A percentile compares a stretch with the other conserved stretches of the same genome.
Conservation (phyloP, 1,140 invertebrate genomes). For the Drosophila subobscura region DNA sequence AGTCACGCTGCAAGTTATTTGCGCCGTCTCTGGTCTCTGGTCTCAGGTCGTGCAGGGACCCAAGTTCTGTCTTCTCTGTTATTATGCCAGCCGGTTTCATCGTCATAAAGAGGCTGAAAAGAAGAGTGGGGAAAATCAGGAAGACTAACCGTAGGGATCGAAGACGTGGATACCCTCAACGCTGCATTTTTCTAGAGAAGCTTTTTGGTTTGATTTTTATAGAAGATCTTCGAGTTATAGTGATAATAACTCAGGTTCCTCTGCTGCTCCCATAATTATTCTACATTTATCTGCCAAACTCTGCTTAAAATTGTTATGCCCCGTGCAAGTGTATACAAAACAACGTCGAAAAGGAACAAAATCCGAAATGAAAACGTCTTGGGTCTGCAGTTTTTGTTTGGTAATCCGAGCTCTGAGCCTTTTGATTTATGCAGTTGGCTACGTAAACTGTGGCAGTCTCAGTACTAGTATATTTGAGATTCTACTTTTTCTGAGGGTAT, state of each 20-base stretch:
- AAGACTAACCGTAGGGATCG: constrained; percentile 1
- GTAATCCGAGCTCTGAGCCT: constrained; percentile 59
- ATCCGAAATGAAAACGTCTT: constrained; percentile 42
- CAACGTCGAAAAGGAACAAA: constrained; percentile 9
- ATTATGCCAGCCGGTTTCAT: constrained; percentile 79
- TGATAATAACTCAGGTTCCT: too few relatives aligned
- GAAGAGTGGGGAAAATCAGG: background rate
- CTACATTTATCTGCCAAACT: too few relatives aligned
- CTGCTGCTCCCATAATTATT: too few relatives aligned
- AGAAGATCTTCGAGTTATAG: too few relatives aligned
- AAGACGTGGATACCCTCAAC: too few relatives aligned
- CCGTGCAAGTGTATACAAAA: too few relatives aligned
- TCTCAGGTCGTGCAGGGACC: constrained; percentile 53
- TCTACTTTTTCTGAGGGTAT: too few relatives aligned
- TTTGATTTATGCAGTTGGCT: constrained; percentile 73
- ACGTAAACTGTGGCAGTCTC: constrained; percentile 55
- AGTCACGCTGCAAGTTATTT: constrained; percentile 81
- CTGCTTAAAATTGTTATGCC: too few relatives aligned
- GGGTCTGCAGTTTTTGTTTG: constrained; percentile 54
- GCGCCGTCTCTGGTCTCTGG: constrained; percentile 46
- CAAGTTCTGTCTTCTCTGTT: constrained; percentile 64
- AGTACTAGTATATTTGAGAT: background rate
- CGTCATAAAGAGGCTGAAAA: constrained; percentile 45
- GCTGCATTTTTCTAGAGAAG: too few relatives aligned
- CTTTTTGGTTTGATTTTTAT: too few relatives aligned